Evolutionary conservation across 1,140 invertebrate genomes (phyloP).

Genomic region (Phymorhynchus buccinoides): DNA sequence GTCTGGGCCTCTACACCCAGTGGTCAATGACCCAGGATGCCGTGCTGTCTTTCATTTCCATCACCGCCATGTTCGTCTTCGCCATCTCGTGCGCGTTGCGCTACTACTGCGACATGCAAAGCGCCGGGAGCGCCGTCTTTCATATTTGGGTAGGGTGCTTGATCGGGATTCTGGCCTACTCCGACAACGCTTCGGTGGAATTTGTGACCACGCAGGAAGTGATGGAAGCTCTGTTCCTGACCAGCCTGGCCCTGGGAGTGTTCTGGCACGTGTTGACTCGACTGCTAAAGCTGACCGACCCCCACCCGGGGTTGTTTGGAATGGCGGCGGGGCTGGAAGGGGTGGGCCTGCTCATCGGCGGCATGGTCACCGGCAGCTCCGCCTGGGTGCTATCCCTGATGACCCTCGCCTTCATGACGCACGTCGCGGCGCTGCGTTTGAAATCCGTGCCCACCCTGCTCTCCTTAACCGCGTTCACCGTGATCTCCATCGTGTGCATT

Average conservation of each 20-base stretch:
- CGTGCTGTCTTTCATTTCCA: slow-evolving; percentile 57
- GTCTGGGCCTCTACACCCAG: slow-evolving; percentile 67
- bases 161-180: slow-evolving; percentile 67
- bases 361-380: slow-evolving; percentile 55
- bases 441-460: slow-evolving; percentile 65
- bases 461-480: slow-evolving; percentile 56
- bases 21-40: slow-evolving; percentile 61
- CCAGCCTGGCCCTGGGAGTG: slow-evolving; percentile 58
- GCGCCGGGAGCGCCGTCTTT: slow-evolving; percentile 58
- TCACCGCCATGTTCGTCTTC: slow-evolving; percentile 67
- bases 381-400: slow-evolving; percentile 58
- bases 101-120: slow-evolving; percentile 64
- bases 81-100: slow-evolving; percentile 62
- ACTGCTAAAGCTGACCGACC: slow-evolving; percentile 52
- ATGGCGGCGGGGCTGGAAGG: slow-evolving; percentile 60
- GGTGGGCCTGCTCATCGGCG: slow-evolving; percentile 64
- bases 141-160: slow-evolving; percentile 70
- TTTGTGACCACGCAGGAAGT: slow-evolving; percentile 60
- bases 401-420: slow-evolving; percentile 60
- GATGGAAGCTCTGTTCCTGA: slow-evolving; percentile 65
- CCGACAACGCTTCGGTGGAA: slow-evolving; percentile 54
- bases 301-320: slow-evolving; percentile 53
- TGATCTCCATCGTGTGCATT: slow-evolving; percentile 54
- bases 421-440: slow-evolving; percentile 63
- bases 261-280: slow-evolving; percentile 63